Percentiles rank a stretch among this genome's conserved stretches.
phyloP scores from a whole-genome alignment of 2,113 vertebrate species.

The Azemiops feae region DNA sequence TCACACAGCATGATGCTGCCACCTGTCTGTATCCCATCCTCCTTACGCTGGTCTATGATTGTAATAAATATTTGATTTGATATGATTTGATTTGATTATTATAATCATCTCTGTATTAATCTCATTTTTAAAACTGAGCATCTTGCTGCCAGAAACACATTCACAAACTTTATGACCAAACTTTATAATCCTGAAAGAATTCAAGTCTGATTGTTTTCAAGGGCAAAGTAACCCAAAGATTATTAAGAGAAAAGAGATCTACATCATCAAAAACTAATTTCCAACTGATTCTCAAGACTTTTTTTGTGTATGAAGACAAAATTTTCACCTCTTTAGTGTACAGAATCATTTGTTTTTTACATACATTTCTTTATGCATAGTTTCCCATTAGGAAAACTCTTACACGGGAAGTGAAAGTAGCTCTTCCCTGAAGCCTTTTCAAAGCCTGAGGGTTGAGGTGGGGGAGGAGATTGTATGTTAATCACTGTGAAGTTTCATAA shows the following conservation, averaged over 20 bases:
- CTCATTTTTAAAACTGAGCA: neutral
- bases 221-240: neutral
- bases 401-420: neutral
- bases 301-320: neutral
- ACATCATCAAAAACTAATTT: neutral
- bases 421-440: neutral
- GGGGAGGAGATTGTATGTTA: neutral
- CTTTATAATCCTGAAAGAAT: neutral
- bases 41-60: neutral
- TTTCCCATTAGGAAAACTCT: neutral
- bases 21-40: neutral
- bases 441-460: neutral
- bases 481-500: neutral
- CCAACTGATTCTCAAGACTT: neutral
- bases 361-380: neutral
- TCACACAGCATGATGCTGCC: too few species aligned
- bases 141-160: neutral
- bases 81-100: neutral
- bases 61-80: neutral
- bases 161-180: neutral
- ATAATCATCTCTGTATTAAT: neutral
- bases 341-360: neutral
- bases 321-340: neutral
- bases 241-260: neutral
- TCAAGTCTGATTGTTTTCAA: neutral